phyloP scores from a whole-genome alignment of 2,113 vertebrate species.

The Hucho hucho region DNA sequence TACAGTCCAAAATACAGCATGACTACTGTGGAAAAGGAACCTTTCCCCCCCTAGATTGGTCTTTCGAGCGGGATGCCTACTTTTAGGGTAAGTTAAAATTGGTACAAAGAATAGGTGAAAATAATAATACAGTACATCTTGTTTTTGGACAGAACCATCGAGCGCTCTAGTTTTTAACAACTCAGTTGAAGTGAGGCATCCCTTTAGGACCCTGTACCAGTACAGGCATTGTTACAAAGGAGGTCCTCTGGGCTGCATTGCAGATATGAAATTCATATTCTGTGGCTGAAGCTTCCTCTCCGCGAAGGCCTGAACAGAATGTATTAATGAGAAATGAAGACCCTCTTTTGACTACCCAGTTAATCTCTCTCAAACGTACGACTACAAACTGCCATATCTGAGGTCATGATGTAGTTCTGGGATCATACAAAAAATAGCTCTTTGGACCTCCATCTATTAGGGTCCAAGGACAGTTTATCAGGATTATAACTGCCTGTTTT shows the following conservation, averaged over 20 bases:
- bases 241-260: slow-evolving; percentile 65
- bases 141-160: too few relatives aligned
- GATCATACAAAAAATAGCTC: not conserved
- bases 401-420: not conserved
- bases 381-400: not conserved
- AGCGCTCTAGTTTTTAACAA: too few relatives aligned
- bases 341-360: not conserved
- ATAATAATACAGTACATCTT: too few relatives aligned
- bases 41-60: too few relatives aligned
- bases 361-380: not conserved
- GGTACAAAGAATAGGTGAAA: too few relatives aligned
- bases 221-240: slow-evolving; percentile 34
- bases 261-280: slow-evolving; percentile 76
- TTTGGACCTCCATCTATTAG: not conserved
- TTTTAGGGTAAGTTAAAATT: too few relatives aligned
- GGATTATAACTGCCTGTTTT: not conserved
- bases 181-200: not conserved
- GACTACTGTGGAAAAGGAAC: too few relatives aligned
- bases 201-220: slow-evolving; percentile 23
- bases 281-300: slow-evolving; percentile 50
- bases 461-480: not conserved
- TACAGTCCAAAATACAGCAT: too few relatives aligned
- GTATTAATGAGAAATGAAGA: not conserved
- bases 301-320: slow-evolving; percentile 6
- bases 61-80: too few relatives aligned